Base-by-base conservation (phyloP, 2,113 vertebrate genomes). In the Astur gentilis region DNA sequence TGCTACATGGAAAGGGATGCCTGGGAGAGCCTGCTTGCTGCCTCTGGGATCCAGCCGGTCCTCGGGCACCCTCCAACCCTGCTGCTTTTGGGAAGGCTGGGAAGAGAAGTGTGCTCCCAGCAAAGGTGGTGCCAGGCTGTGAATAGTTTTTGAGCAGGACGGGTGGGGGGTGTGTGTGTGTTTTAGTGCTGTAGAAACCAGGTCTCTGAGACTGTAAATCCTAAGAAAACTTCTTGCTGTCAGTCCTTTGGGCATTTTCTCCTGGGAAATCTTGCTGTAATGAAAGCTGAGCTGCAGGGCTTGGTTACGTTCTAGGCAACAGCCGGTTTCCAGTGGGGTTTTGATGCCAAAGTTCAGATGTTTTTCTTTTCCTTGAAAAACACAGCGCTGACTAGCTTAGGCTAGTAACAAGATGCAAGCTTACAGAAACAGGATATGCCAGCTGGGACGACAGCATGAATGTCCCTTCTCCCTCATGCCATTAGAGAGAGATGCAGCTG, bases 341-440 rank as follows among this genome's bases (percentile, higher is more conserved):
- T 84, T 71, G 66, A 71, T 95, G 94, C 70, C 93, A 94, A 90
- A 95, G 81, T 95, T 93, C 94, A 79, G 76, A 76, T 64, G 50
- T 66, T 79, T 91, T 96, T 57, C 40, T 89, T 76, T 83, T 87
- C 32, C 71, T 82, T 91, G 55, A 69, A 91, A 96, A 93, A 87
- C 44, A 76, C 52, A 67, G 65, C 0, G 0, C 82, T 82, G 77
- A 91, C 73, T 73, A 90, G 62, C 50, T 96, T 73, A 91, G 70
- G 54, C 78, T 94, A 11, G 85, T 95, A 93, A 79, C 81, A 93
- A 76, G 89, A 95, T 87, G 75, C 2, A 9, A 85, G 82, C 49
- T 94, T 95, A 75, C 36, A 91, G 95, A 94, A 98, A 97, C 54
- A 94, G 75, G 88, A 96, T 97, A 94, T 58, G 90, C 81, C 94